Percentiles rank a stretch among this genome's conserved stretches.
Conservation (phyloP, 2,888 invertebrate species). For the Sminthurides aquaticus region DNA sequence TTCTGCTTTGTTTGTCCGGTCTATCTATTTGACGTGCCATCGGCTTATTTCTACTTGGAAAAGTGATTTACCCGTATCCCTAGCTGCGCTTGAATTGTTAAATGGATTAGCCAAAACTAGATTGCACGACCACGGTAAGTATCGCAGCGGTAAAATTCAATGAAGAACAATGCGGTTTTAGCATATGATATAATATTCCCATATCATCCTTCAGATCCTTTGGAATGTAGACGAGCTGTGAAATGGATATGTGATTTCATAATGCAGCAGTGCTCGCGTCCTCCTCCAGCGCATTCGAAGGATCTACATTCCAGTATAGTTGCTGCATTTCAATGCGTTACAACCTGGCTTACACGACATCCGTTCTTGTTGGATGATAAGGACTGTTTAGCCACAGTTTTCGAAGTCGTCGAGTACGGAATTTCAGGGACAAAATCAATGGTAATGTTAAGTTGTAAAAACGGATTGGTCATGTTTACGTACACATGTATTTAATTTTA, state of each 20-base stretch:
- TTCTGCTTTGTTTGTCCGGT: constrained; percentile 80
- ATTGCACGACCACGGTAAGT: constrained; percentile 74
- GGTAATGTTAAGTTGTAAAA: constrained; percentile 45
- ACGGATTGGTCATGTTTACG: not conserved
- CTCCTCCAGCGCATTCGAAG: constrained; percentile 86
- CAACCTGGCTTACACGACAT: constrained; percentile 87
- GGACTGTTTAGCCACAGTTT: constrained; percentile 82
- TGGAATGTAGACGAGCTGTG: constrained; percentile 84
- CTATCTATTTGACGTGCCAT: constrained; percentile 89
- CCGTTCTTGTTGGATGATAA: constrained; percentile 82
- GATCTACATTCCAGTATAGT: constrained; percentile 91
- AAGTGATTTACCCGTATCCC: constrained; percentile 83
- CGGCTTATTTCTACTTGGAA: constrained; percentile 93
- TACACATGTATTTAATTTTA: not conserved
- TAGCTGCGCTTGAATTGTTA: constrained; percentile 85
- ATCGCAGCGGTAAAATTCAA: too few relatives aligned
- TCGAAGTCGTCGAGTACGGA: constrained; percentile 95
- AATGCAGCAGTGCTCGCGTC: constrained; percentile 86
- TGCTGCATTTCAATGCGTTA: constrained; percentile 81
- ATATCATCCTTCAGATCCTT: constrained; percentile 73
- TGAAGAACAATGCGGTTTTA: too few relatives aligned
- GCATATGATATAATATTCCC: too few relatives aligned
- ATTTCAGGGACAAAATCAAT: constrained; percentile 85
- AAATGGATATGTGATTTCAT: constrained; percentile 99
- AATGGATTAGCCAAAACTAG: constrained; percentile 84